phyloP scores from a whole-genome alignment of 2,888 invertebrate species.

The Tetheella fluctuosa region DNA sequence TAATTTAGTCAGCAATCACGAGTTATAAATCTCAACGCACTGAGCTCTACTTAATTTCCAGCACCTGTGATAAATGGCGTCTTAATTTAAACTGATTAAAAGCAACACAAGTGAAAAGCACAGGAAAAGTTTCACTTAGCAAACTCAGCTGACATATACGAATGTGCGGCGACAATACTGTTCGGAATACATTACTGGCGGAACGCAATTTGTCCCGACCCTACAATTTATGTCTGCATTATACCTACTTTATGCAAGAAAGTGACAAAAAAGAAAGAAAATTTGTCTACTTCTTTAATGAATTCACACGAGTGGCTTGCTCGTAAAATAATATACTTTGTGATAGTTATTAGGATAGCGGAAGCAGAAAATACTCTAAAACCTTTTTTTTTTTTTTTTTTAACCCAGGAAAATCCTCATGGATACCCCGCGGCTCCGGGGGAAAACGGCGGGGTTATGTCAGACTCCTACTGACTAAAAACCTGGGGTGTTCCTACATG shows the following conservation, averaged over 20 bases:
- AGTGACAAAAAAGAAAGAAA: constrained; percentile 60
- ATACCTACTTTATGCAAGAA: constrained; percentile 69
- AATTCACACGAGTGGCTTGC: constrained; percentile 45
- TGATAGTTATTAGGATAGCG: not conserved
- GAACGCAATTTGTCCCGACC: constrained; percentile 75
- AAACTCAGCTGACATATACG: constrained; percentile 61
- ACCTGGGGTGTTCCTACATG: too few relatives aligned
- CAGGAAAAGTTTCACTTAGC: constrained; percentile 69
- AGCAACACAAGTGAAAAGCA: constrained; percentile 59
- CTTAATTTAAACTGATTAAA: constrained; percentile 66
- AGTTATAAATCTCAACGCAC: not conserved
- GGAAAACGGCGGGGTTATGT: too few relatives aligned
- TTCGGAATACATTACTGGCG: constrained; percentile 68
- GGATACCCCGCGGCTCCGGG: too few relatives aligned
- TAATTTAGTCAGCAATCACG: not conserved
- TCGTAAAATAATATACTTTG: constrained; percentile 25
- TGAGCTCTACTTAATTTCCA: too few relatives aligned
- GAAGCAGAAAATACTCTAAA: too few relatives aligned
- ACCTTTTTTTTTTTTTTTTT: too few relatives aligned
- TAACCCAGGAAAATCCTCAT: too few relatives aligned
- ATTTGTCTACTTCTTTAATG: constrained; percentile 44
- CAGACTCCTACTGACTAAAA: too few relatives aligned
- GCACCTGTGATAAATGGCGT: constrained; percentile 39
- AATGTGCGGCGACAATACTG: constrained; percentile 56
- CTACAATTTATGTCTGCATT: constrained; percentile 75